Conservation (phyloP, 2,888 invertebrate genomes). For the Sericinus montela region DNA sequence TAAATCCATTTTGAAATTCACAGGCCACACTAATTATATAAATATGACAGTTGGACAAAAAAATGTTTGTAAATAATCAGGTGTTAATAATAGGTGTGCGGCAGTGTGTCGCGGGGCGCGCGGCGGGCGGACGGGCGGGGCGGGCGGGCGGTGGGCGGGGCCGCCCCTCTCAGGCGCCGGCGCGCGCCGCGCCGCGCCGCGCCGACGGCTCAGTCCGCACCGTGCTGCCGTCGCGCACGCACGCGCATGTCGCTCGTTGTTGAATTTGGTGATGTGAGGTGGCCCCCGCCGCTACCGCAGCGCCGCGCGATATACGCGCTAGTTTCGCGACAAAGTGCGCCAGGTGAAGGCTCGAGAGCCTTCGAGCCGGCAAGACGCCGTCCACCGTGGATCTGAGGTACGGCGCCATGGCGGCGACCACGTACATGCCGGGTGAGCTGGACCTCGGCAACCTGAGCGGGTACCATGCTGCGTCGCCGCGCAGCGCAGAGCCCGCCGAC, state of each 20-base stretch:
- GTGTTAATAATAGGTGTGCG: constrained; percentile 26
- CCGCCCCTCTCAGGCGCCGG: constrained; percentile 88
- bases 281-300: constrained; percentile 75
- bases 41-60: neutral
- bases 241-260: constrained; percentile 80
- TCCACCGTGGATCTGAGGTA: constrained; percentile 81
- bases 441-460: constrained; percentile 90
- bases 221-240: constrained; percentile 81
- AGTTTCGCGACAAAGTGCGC: constrained; percentile 66
- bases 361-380: constrained; percentile 82
- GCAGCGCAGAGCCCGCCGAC: constrained; percentile 93
- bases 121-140: constrained; percentile 78
- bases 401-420: constrained; percentile 96
- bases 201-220: constrained; percentile 81
- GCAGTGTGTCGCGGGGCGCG: constrained; percentile 23
- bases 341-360: constrained; percentile 76
- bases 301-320: constrained; percentile 70
- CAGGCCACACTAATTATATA: neutral
- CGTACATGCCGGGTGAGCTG: constrained; percentile 95
- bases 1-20: neutral
- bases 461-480: constrained; percentile 91
- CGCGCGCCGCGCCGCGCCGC: constrained; percentile 93
- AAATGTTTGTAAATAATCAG: constrained; percentile 36
- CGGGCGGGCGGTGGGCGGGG: constrained; percentile 89
- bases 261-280: constrained; percentile 72